Evolutionary conservation across 2,888 invertebrate species (phyloP), one percentile per base, ranked within the genome.

Genomic region (Blomia tropicalis): DNA sequence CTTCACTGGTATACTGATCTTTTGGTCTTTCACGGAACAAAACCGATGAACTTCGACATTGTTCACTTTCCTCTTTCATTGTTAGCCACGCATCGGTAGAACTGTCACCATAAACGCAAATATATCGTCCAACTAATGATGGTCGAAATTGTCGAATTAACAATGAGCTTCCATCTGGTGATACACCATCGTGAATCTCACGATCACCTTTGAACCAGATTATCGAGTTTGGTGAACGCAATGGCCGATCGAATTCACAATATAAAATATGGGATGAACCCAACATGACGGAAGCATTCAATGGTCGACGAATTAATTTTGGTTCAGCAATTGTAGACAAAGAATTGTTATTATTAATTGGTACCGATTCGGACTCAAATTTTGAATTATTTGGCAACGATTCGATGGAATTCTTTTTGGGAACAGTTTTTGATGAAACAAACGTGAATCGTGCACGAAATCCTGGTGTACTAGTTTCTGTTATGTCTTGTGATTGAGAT

Each of bases 221-320:
- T 11, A 65, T 59, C 7, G 31, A 44, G 11, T 22, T 47, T 56
- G 7, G 58, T 32, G 30, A 27, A 22, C 23, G 17, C 11, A 14
- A 23, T 4, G 56, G 31, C 27, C 2, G 25, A 11, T 56, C 29
- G 11, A 56, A 2, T 25, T 56, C 60, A 41, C 69, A 69, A 27
- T 63, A 44, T 4, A 69, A 53, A n/a, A 66, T 64, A 29, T 68
- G 65, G 0, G 66, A 65, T 4, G 66, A 59, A 1, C 68, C 68
- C 30, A 56, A 29, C 1, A 53, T 14, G 17, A 69, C 60, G 1
- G 66, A 67, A 1, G 67, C 67, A 62, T 69, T 69, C 17, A 66
- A 47, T 7, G 69, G 68, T 14, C 43, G 27, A 22, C 36, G 56
- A 56, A 56, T 31, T 29, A 56, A 25, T 3, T 36, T 36, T 7